phyloP scores from a whole-genome alignment of 2,797 vertebrate genomes.

The Chaenodraco wilsoni region DNA sequence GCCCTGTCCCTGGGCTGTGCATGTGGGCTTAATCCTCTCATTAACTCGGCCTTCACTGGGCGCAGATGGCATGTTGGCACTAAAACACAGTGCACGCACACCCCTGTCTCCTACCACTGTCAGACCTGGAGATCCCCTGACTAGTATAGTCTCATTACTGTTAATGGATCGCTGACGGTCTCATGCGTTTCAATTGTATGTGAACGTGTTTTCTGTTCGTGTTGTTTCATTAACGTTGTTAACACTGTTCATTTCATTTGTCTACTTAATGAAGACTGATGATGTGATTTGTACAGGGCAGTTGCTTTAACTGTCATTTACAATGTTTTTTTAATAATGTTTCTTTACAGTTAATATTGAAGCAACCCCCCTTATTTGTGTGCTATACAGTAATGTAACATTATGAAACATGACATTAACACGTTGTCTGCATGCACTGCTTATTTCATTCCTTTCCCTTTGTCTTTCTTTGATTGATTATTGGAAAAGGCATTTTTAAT shows the following conservation, averaged over 20 bases:
- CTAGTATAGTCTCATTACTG: conserved; percentile 61
- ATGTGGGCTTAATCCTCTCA: conserved; percentile 81
- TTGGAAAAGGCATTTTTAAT: conserved; percentile 44
- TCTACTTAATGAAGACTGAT: conserved; percentile 57
- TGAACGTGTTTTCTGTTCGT: conserved; percentile 20
- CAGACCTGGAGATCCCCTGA: conserved; percentile 51
- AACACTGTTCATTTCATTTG: conserved; percentile 29
- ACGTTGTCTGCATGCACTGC: conserved; percentile 2
- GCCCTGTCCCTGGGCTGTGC: conserved; percentile 70
- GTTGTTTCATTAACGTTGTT: conserved; percentile 40
- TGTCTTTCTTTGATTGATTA: conserved; percentile 33
- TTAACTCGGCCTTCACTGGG: conserved; percentile 73
- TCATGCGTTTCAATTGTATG: conserved; percentile 20
- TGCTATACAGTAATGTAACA: conserved; percentile 8
- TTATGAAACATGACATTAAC: conserved; percentile 19
- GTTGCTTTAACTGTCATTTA: conserved; percentile 28
- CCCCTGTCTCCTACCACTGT: conserved; percentile 51
- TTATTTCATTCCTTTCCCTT: conserved; percentile 13
- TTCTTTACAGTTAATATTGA: conserved; percentile 25
- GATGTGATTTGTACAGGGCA: conserved; percentile 36
- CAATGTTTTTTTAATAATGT: conserved; percentile 18
- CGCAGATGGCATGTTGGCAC: conserved; percentile 83
- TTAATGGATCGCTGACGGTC: conserved; percentile 61
- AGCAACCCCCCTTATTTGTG: not conserved
- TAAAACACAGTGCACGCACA: conserved; percentile 55